Evolutionary conservation across 1,140 invertebrate species (phyloP).

Genomic region (Gonatopus flavifemur): DNA sequence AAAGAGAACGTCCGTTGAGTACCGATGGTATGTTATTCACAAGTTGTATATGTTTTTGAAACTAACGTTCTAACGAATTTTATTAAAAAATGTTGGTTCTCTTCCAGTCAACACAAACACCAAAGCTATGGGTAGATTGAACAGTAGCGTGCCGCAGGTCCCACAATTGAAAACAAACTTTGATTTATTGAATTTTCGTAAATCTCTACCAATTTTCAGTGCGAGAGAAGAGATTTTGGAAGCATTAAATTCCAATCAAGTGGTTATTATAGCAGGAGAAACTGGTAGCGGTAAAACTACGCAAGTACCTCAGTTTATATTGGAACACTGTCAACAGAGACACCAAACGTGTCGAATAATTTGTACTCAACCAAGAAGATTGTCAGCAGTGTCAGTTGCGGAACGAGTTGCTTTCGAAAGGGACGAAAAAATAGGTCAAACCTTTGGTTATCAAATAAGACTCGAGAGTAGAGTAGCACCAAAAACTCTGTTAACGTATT

Average conservation of each 20-base stretch:
- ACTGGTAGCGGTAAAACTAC: constrained; percentile 91
- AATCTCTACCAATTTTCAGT: constrained; percentile 62
- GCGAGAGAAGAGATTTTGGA: constrained; percentile 60
- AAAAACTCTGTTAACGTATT: constrained; percentile 85
- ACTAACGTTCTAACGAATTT: neutral
- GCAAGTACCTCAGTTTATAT: constrained; percentile 86
- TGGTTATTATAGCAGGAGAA: constrained; percentile 74
- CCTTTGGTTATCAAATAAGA: constrained; percentile 93
- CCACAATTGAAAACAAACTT: constrained; percentile 59
- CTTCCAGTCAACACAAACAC: constrained; percentile 54
- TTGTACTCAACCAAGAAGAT: constrained; percentile 88
- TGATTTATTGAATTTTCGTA: constrained; percentile 59
- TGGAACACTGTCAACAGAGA: constrained; percentile 73
- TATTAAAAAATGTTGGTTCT: constrained; percentile 1
- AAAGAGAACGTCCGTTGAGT: constrained; percentile 51
- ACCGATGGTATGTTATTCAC: constrained; percentile 36
- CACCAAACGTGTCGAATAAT: constrained; percentile 79
- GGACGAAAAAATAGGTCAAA: constrained; percentile 81
- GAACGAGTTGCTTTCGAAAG: constrained; percentile 83
- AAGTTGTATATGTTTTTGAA: neutral
- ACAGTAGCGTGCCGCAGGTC: constrained; percentile 66
- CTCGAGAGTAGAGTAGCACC: constrained; percentile 79
- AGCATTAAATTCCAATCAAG: constrained; percentile 58
- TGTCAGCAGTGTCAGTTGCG: constrained; percentile 86
- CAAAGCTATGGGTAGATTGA: constrained; percentile 63